Base-by-base conservation (phyloP, 2,888 invertebrate species). In the Callyntrura guangdongensis region DNA sequence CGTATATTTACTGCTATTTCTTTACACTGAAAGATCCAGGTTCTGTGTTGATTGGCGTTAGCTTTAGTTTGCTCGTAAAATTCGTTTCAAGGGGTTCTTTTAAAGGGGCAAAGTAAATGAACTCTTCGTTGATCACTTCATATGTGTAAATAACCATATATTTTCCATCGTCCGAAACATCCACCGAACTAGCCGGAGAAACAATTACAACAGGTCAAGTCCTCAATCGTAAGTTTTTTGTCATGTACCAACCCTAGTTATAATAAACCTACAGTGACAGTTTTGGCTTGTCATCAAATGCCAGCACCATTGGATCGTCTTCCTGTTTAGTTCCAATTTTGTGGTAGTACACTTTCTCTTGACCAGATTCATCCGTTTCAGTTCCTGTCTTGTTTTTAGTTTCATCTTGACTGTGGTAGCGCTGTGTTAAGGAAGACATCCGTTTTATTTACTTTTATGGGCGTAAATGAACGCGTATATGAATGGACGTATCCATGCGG, bases 281-380 rank as follows among this genome's bases (percentile, higher is more conserved):
- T 83, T 95, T 95, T 6, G 99, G 99, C 94, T 99, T 97, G 69
- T 99, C 97, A 0, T 97, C 97, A 95, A 98, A 98, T 95, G 99
- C 98, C 0, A 97, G 97, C 11, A 97, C 97, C 77, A 99, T 95
- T 74, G 98, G 96, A 95, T 99, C 99, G 81, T 98, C 96, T 0
- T 96, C 95, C 95, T 99, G 99, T 12, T 97, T 96, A 49, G 98
- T 98, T 94, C 98, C 97, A 89, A 99, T 95, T 84, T 96, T 95
- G 95, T 99, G 99, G 95, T 98, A 99, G 95, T 97, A 99, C 72
- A 99, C 95, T 95, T 99, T 99, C 95, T 99, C 99, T 95, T 98
- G 97, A 94, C 97, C 96, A 4, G 95, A 95, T 0, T 96, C 96
- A 92, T 96, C 95, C 12, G 95, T 94, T 90, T 95, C 0, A 1